A percentile compares a stretch with the other conserved stretches of the same genome.
Evolutionary conservation across 2,888 invertebrate genomes (phyloP).

Genomic region (Chaetoderma sp.): DNA sequence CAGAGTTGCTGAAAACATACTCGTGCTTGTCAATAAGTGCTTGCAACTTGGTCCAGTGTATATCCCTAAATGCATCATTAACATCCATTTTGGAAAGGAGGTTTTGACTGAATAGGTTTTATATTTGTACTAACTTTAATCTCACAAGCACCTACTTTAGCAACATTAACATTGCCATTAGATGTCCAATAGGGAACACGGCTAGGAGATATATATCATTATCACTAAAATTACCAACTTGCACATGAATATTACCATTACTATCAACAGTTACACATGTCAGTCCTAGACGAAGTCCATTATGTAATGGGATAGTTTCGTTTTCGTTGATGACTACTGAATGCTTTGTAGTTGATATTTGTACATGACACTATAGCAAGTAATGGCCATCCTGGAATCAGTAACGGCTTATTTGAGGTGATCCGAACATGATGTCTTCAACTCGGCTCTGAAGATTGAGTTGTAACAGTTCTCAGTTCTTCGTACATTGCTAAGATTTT

Average conservation of each 20-base stretch:
- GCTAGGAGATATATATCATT: not conserved
- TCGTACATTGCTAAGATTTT: too few species aligned
- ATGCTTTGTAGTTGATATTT: too few species aligned
- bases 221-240: not conserved
- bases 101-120: not conserved
- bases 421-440: too few species aligned
- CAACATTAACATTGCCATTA: not conserved
- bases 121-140: too few species aligned
- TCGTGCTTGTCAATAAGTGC: not conserved
- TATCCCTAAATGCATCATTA: not conserved
- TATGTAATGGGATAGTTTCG: not conserved
- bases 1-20: constrained; percentile 2
- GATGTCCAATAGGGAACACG: not conserved
- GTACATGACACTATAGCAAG: too few species aligned
- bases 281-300: not conserved
- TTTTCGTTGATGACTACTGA: constrained; percentile 3
- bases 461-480: too few species aligned
- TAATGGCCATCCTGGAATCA: too few species aligned
- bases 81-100: not conserved
- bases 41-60: not conserved
- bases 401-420: too few species aligned
- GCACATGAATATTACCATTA: not conserved
- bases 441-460: too few species aligned
- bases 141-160: not conserved
- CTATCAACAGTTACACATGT: not conserved